phyloP scores from a whole-genome alignment of 2,797 vertebrate genomes.

The Luscinia megarhynchos region DNA sequence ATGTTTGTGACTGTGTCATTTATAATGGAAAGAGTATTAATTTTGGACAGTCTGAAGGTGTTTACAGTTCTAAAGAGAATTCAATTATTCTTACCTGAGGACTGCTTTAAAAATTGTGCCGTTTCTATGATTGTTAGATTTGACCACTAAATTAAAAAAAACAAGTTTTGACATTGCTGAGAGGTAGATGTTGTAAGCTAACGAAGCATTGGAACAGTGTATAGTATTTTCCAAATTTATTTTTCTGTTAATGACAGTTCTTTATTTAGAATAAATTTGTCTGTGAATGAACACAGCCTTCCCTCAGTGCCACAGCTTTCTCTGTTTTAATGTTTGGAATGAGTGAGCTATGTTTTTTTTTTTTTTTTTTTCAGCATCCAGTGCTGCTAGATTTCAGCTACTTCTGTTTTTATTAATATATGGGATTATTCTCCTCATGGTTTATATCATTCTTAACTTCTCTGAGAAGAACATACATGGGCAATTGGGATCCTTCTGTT shows the following conservation, averaged over 20 bases:
- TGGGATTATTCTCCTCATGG: not conserved
- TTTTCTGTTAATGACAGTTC: accelerated
- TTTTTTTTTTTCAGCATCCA: not conserved
- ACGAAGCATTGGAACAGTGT: not conserved
- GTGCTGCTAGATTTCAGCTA: not conserved
- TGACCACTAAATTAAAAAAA: not conserved
- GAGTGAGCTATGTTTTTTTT: too few relatives aligned
- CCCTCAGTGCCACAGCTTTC: not conserved
- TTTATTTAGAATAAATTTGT: not conserved
- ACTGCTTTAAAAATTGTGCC: accelerated
- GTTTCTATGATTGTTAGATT: not conserved
- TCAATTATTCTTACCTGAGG: accelerated
- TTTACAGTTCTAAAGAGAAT: not conserved
- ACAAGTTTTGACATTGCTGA: not conserved
- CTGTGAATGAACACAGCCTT: not conserved
- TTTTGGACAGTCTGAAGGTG: not conserved
- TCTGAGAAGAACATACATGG: not conserved
- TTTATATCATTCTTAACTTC: not conserved
- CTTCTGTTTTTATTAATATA: not conserved
- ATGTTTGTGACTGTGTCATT: not conserved
- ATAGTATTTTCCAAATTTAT: not conserved
- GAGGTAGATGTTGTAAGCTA: not conserved
- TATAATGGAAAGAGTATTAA: not conserved
- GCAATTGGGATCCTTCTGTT: not conserved
- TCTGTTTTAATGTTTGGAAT: not conserved